A percentile compares a stretch with the other conserved stretches of the same genome.
Conservation (phyloP, 2,113 vertebrate genomes). For the Aphyosemion australe region DNA sequence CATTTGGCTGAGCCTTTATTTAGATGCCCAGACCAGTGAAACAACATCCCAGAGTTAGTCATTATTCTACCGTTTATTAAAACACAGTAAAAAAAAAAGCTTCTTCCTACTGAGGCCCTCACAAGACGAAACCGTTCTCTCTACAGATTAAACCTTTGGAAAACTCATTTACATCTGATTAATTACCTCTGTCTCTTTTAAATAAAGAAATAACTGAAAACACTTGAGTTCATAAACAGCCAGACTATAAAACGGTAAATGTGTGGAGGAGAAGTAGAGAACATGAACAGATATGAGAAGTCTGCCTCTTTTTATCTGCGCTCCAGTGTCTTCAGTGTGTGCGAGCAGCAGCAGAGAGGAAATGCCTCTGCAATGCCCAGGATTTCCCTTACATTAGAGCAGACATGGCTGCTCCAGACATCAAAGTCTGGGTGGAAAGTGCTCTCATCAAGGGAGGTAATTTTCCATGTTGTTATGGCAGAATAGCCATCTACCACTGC, state of each 20-base stretch:
- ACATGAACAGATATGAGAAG: not conserved
- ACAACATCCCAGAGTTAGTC: too few relatives aligned
- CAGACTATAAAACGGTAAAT: not conserved
- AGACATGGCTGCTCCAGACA: constrained; percentile 52
- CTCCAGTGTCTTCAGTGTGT: constrained; percentile 42
- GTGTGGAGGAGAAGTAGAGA: not conserved
- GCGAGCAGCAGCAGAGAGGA: constrained; percentile 62
- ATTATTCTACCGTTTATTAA: too few relatives aligned
- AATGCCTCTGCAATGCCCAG: constrained; percentile 74
- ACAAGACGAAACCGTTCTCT: too few relatives aligned
- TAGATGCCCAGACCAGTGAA: too few relatives aligned
- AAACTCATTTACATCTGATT: too few relatives aligned
- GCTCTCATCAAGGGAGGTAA: constrained; percentile 40
- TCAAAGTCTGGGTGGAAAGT: constrained; percentile 64
- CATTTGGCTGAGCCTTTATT: too few relatives aligned
- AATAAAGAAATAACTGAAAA: too few relatives aligned
- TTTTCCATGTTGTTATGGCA: constrained; percentile 50
- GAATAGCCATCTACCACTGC: constrained; percentile 17
- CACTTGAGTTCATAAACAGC: too few relatives aligned
- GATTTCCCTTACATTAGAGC: constrained; percentile 77
- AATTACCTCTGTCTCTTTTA: too few relatives aligned
- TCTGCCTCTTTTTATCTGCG: constrained; percentile 17
- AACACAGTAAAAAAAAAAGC: too few relatives aligned
- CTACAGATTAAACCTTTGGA: too few relatives aligned
- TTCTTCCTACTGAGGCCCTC: too few relatives aligned